Conservation (phyloP, 2,113 vertebrate species). For the Holacanthus passer region DNA sequence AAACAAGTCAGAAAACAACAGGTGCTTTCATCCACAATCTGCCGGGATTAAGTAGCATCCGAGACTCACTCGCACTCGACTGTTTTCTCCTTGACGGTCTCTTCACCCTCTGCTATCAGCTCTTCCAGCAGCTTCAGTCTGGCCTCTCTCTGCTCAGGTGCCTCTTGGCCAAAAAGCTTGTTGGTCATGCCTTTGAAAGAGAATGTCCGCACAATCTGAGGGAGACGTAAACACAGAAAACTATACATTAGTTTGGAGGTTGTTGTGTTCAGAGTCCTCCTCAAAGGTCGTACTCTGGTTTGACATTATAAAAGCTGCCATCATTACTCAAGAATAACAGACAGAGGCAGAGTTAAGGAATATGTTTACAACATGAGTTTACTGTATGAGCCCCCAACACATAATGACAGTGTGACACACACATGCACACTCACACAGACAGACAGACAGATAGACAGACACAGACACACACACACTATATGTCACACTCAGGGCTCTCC, state of each 20-base stretch:
- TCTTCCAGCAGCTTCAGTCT: constrained; percentile 92
- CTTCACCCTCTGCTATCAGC: constrained; percentile 92
- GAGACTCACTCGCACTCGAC: constrained; percentile 90
- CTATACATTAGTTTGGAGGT: background rate
- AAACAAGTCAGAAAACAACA: background rate
- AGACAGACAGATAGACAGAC: too few relatives aligned
- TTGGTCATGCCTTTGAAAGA: constrained; percentile 97
- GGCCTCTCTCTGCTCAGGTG: constrained; percentile 93
- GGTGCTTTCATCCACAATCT: background rate
- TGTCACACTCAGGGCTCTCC: too few relatives aligned
- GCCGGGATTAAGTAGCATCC: too few relatives aligned
- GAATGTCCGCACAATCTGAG: constrained; percentile 93
- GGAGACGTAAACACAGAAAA: background rate
- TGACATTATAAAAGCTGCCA: background rate
- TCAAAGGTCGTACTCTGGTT: background rate
- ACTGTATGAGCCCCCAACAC: too few relatives aligned
- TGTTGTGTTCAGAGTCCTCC: too few relatives aligned
- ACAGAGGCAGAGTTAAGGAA: background rate
- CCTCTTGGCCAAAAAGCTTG: constrained; percentile 97
- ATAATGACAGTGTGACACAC: too few relatives aligned
- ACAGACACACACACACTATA: too few relatives aligned
- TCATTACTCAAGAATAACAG: background rate
- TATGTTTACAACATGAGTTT: background rate
- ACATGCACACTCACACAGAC: too few relatives aligned
- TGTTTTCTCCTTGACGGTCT: constrained; percentile 90